These are phyloP conservation scores for Phoenicopterus ruber DNA, from an alignment of 2,113 vertebrate species.

Conservation along the genomic window DNA sequence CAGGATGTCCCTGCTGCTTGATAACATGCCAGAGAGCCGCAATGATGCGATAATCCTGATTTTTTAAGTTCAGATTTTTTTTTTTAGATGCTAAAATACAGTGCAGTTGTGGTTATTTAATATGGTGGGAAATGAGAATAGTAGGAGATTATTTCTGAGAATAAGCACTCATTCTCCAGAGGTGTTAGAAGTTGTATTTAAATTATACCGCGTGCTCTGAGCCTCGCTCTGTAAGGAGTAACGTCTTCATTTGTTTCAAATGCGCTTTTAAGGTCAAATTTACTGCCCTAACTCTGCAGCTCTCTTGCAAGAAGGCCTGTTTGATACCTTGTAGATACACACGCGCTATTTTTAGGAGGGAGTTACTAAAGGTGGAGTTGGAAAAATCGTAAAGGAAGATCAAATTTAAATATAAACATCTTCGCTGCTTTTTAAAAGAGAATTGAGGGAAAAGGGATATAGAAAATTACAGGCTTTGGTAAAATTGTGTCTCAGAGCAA, in stretches of 20 bases:
- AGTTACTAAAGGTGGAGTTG: neutral
- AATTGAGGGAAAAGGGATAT: neutral
- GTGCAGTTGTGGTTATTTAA: neutral
- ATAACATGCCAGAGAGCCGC: neutral
- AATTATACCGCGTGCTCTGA: neutral
- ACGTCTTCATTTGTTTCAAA: neutral
- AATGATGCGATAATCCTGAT: neutral
- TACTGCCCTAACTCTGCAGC: neutral
- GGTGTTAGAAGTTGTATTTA: neutral
- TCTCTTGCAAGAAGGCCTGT: neutral
- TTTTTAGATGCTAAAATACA: neutral
- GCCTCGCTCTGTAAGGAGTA: neutral
- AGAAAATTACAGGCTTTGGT: slow-evolving; percentile 13
- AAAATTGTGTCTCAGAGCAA: neutral
- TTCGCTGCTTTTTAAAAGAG: neutral
- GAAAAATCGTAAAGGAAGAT: slow-evolving; percentile 1
- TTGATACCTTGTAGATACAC: neutral
- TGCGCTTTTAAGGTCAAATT: neutral
- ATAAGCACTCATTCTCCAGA: neutral
- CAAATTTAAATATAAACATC: neutral
- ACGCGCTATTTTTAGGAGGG: neutral
- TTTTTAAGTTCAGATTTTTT: too few relatives aligned
- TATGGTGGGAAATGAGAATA: neutral
- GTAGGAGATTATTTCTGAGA: neutral
- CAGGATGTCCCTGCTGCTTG: neutral